Conservation (phyloP, 92 coral and sea anemone genomes). For the Ricordea florida region DNA sequence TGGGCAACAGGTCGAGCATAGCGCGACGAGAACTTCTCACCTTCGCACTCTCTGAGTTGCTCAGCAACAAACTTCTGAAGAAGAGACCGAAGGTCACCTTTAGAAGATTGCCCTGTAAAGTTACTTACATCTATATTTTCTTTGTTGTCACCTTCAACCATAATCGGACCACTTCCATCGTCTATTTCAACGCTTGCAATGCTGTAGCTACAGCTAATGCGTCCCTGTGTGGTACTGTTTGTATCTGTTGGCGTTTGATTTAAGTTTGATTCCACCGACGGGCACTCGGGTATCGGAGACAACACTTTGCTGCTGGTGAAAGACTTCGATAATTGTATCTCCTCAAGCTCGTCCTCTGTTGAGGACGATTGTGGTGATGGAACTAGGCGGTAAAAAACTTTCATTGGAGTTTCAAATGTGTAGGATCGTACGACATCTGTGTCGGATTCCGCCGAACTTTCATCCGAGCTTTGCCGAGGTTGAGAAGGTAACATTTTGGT, state of each 20-base stretch:
- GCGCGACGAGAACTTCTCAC: conserved; percentile 35
- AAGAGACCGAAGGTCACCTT: conserved; percentile 75
- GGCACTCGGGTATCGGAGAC: conserved; percentile 87
- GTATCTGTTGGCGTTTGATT: conserved; percentile 51
- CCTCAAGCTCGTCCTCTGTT: conserved; percentile 82
- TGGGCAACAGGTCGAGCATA: conserved; percentile 9
- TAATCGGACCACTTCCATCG: conserved; percentile 18
- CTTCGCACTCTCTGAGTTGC: conserved; percentile 85
- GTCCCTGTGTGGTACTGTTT: conserved; percentile 4
- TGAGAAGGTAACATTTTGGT: not conserved
- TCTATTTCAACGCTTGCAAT: conserved; percentile 56
- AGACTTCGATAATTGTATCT: conserved; percentile 55
- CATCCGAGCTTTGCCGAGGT: conserved; percentile 69
- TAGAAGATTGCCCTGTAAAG: conserved; percentile 29
- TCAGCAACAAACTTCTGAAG: conserved; percentile 91
- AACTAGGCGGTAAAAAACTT: conserved; percentile 90
- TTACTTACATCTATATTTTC: conserved; percentile 12
- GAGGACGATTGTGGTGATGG: conserved; percentile 97
- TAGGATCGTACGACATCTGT: conserved; percentile 89
- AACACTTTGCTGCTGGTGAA: conserved; percentile 57
- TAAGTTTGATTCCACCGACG: conserved; percentile 77
- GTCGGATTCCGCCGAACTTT: conserved; percentile 71
- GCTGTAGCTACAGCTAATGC: conserved; percentile 63
- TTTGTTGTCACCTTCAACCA: conserved; percentile 46
- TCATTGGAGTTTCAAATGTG: conserved; percentile 94